Evolutionary conservation across 2,113 vertebrate species (phyloP).

Genomic region (Rissa tridactyla): DNA sequence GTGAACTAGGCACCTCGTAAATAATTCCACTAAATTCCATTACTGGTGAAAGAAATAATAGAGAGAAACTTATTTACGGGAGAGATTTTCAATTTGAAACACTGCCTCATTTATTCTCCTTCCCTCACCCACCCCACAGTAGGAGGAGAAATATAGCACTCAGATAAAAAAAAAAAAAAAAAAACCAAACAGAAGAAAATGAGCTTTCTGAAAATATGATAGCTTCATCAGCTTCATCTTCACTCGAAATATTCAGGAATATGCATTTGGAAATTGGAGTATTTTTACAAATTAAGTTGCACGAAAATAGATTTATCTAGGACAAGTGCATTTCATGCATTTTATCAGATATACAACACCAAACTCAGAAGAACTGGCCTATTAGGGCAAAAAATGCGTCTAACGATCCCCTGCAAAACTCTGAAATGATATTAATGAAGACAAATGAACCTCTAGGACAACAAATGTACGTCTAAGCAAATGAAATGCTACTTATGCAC

Average conservation of each 20-base stretch:
- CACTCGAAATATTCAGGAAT: not conserved
- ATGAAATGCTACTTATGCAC: not conserved
- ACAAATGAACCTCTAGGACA: not conserved
- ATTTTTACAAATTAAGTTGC: not conserved
- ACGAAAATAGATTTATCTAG: not conserved
- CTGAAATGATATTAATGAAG: conserved; percentile 1
- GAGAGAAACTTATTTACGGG: not conserved
- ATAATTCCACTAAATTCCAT: conserved; percentile 23
- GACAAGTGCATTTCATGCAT: not conserved
- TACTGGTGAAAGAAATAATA: conserved; percentile 17
- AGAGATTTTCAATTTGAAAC: not conserved
- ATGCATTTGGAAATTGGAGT: not conserved
- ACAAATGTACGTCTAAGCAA: not conserved
- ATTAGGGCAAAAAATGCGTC: not conserved
- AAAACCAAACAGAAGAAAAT: not conserved
- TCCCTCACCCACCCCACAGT: not conserved
- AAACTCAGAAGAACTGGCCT: not conserved
- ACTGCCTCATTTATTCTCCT: conserved; percentile 6
- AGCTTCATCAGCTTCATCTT: not conserved
- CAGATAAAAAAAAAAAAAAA: not conserved
- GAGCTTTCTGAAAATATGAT: not conserved
- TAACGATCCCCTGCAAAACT: not conserved
- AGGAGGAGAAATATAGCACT: not conserved
- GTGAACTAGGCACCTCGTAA: conserved; percentile 31
- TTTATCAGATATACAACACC: not conserved